Evolutionary conservation across 2,888 invertebrate genomes (phyloP), one percentile per base, ranked within the genome.

Genomic region (Hylaea fasciaria): DNA sequence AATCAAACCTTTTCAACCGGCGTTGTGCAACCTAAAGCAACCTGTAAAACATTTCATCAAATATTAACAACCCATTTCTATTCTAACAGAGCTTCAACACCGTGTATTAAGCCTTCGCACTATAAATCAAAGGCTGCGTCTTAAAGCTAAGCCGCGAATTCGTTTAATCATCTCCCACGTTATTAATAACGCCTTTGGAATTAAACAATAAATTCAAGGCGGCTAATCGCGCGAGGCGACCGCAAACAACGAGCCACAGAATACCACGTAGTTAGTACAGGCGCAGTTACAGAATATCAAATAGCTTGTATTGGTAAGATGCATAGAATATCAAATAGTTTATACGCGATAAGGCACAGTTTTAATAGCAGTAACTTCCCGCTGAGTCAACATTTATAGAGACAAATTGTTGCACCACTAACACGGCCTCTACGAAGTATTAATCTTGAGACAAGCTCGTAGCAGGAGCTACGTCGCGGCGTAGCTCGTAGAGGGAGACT

Each of bases 301-400:
- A 5, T 1, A 60, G 60, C 46, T 50, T 22, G 35, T 60, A 46
- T n/a, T 35, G 13, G n/a, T n/a, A 9, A 12, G 8, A 22, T 13
- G 0, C 13, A 51, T 29, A 32, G 43, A 32, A 32, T 9, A 46
- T 32, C 11, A 13, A 2, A 9, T 2, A 60, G 60, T 51, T 50
- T 28, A 28, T 60, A 43, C 29, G 13, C 16, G 14, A 9, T 13
- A 11, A 28, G 22, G 0, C 13, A 51, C 43, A 32, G 43, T n/a
- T 32, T 13, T 45, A 11, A 48, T 53, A 39, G 46, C 39, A 59
- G 53, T 54, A 49, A 55, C 50, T 82, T 79, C 73, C 83, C 82
- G 90, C 91, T 91, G 91, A 92, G 86, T 91, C 91, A 91, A 91
- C 92, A 86, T 92, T 92, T 92, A 92, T 92, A 91, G 89, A 91